These are phyloP conservation scores for Podotricha telesiphe DNA, from an alignment of 2,888 invertebrate species.

Conservation along the genomic window DNA sequence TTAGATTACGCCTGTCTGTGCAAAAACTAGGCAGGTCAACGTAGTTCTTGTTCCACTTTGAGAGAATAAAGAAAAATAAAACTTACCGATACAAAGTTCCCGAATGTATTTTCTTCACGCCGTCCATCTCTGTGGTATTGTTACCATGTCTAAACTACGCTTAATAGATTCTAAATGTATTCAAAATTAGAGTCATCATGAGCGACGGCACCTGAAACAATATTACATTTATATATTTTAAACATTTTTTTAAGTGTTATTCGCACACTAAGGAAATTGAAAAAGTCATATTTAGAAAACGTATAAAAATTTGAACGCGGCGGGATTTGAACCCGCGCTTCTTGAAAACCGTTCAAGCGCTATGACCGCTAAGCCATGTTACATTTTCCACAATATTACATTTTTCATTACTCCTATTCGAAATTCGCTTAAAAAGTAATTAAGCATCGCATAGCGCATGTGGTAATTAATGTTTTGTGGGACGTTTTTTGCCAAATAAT, in stretches of 20 bases:
- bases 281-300: too few species aligned
- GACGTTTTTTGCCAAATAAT: constrained; percentile 19
- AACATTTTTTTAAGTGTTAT: too few species aligned
- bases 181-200: constrained; percentile 68
- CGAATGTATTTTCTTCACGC: constrained; percentile 82
- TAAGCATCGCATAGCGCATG: constrained; percentile 14
- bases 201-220: constrained; percentile 46
- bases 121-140: constrained; percentile 72
- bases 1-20: constrained; percentile 46
- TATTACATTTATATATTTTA: constrained; percentile 14
- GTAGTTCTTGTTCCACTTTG: constrained; percentile 43
- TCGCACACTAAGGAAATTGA: too few species aligned
- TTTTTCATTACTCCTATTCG: constrained; percentile 1
- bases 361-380: too few species aligned
- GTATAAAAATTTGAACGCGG: too few species aligned
- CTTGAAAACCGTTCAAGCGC: too few species aligned
- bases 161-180: constrained; percentile 63
- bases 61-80: constrained; percentile 38
- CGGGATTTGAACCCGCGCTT: too few species aligned
- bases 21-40: constrained; percentile 47
- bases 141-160: constrained; percentile 69
- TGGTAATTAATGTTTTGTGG: constrained; percentile 16
- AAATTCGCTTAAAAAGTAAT: constrained; percentile 31
- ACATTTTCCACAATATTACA: constrained; percentile 39
- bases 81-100: constrained; percentile 81